phyloP scores from a whole-genome alignment of 2,113 vertebrate genomes.

The Danionella cerebrum region DNA sequence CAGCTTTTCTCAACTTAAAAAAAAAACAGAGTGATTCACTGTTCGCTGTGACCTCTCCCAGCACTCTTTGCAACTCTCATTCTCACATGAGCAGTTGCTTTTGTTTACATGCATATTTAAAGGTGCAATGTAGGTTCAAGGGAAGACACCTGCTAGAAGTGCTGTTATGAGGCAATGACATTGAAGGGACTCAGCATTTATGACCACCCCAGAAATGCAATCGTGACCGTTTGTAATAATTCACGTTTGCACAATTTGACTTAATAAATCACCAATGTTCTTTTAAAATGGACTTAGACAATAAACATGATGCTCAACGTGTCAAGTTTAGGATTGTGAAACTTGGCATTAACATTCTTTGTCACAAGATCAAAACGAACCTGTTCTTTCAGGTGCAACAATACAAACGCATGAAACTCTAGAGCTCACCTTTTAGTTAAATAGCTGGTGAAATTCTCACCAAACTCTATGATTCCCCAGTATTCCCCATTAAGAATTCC shows the following conservation, averaged over 20 bases:
- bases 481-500: conserved; percentile 63
- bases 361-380: no score
- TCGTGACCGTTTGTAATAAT: no score
- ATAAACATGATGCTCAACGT: background rate
- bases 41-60: conserved; percentile 17
- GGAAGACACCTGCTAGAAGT: background rate
- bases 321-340: background rate
- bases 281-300: background rate
- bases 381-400: background rate
- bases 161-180: no score
- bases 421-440: conserved; percentile 60
- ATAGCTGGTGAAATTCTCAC: conserved; percentile 66
- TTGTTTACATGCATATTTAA: background rate
- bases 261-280: no score
- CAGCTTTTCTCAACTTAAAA: conserved; percentile 36
- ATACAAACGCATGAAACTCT: background rate
- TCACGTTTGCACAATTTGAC: no score
- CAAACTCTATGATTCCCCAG: conserved; percentile 66
- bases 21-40: conserved; percentile 29
- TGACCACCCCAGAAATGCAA: no score
- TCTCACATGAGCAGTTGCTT: background rate
- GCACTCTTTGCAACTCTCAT: background rate
- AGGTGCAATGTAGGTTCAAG: background rate
- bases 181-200: no score
- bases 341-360: background rate